phyloP scores from a whole-genome alignment of 2,113 vertebrate genomes.

The Toxostoma redivivum region DNA sequence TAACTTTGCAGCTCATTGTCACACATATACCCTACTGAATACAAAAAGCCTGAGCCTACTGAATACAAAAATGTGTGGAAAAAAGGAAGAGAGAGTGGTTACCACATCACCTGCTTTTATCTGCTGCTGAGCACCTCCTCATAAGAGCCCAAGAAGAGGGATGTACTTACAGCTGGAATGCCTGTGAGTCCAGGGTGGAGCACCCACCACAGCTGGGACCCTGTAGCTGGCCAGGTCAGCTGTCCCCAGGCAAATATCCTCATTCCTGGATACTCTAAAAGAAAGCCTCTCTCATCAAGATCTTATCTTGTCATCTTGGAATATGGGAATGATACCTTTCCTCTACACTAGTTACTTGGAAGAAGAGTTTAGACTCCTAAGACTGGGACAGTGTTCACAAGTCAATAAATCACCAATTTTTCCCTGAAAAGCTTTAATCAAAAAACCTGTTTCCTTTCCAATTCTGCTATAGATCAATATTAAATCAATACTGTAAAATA shows the following conservation, averaged over 20 bases:
- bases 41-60: background rate
- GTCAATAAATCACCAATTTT: background rate
- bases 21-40: background rate
- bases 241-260: background rate
- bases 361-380: background rate
- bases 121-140: background rate
- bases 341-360: background rate
- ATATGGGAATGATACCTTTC: background rate
- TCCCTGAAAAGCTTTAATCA: background rate
- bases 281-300: background rate
- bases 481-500: background rate
- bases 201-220: background rate
- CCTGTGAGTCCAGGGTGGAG: accelerated
- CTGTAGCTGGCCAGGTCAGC: background rate
- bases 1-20: background rate
- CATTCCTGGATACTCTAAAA: background rate
- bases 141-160: background rate
- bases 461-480: background rate
- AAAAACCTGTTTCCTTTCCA: accelerated
- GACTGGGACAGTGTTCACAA: background rate
- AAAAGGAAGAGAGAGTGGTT: background rate
- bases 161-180: background rate
- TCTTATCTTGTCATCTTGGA: background rate
- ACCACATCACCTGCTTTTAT: background rate
- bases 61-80: background rate